Percentiles rank a stretch among this genome's conserved stretches.
phyloP scores from a whole-genome alignment of 2,797 vertebrate genomes.

The Gallirallus australis region DNA sequence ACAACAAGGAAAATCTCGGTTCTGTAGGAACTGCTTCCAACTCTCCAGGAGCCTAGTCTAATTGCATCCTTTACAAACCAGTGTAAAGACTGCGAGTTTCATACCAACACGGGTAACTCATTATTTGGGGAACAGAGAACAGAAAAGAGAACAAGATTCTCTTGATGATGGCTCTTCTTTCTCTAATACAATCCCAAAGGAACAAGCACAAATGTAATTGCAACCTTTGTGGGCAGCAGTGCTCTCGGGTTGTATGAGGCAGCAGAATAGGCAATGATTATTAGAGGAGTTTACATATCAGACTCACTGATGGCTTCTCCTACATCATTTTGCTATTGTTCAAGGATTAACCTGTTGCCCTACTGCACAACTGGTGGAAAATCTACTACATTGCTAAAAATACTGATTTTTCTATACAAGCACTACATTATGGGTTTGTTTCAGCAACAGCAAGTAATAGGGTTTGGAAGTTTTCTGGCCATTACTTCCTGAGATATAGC shows the following conservation, averaged over 20 bases:
- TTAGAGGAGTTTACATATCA: neutral
- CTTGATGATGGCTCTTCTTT: neutral
- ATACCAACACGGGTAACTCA: neutral
- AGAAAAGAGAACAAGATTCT: neutral
- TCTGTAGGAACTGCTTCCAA: neutral
- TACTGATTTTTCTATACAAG: neutral
- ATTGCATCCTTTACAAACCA: neutral
- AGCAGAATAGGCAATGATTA: neutral
- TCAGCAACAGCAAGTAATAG: neutral
- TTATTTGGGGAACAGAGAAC: neutral
- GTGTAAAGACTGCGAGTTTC: neutral
- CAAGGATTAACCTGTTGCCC: neutral
- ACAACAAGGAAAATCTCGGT: neutral
- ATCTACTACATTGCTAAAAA: neutral
- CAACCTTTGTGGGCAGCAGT: neutral
- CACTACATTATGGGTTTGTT: neutral
- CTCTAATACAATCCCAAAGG: neutral
- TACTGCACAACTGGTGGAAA: neutral
- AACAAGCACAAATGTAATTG: neutral
- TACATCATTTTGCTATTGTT: neutral
- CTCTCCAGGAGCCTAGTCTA: slow-evolving; percentile 4
- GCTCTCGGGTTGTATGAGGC: neutral
- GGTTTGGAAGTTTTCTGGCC: neutral
- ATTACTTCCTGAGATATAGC: neutral
- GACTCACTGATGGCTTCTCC: neutral